Evolutionary conservation across 2,888 invertebrate genomes (phyloP), one percentile per base, ranked within the genome.

Genomic region (Atherix ibis): DNA sequence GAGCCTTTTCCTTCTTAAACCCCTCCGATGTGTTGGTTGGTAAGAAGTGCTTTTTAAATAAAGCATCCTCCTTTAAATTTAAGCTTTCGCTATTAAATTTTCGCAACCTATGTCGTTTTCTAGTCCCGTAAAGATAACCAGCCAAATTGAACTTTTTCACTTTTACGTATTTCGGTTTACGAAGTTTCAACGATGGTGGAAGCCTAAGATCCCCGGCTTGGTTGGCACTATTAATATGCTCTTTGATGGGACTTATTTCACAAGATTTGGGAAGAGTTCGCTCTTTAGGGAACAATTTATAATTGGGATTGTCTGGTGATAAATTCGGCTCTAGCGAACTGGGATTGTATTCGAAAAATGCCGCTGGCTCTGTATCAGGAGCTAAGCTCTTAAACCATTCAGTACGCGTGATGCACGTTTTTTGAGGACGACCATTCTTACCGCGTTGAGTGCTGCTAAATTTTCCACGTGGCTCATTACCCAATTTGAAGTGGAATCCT

Each of bases 91-190:
- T 18, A 18, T 22, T 34, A n/a, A n/a, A n/a, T n/a, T n/a, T n/a
- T n/a, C n/a, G n/a, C n/a, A n/a, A n/a, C 19, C 19, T 34, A 5
- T 19, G 28, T 9, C 22, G 13, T 12, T 41, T 33, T 4, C 28
- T 35, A 5, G 44, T 45, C 1, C 47, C 46, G 32, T 46, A 53
- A 13, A 51, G 32, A 34, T 44, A 59, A 1, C 51, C 49, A 8
- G 57, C 56, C n/a, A 59, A 41, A 38, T 57, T 58, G 12, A 59
- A 59, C 35, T 58, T 60, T 18, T 48, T 54, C 0, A 56, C 51
- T 8, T 48, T 46, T 8, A 52, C 50, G 6, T 42, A 43, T 12
- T 46, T 49, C 0, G 57, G 59, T 18, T 54, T 51, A 10, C 48
- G 49, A 2, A 56, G 40, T 34, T 51, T 50, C 0, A 57, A 32